Evolutionary conservation across 2,113 vertebrate species (phyloP).

Genomic region (Xenus cinereus): DNA sequence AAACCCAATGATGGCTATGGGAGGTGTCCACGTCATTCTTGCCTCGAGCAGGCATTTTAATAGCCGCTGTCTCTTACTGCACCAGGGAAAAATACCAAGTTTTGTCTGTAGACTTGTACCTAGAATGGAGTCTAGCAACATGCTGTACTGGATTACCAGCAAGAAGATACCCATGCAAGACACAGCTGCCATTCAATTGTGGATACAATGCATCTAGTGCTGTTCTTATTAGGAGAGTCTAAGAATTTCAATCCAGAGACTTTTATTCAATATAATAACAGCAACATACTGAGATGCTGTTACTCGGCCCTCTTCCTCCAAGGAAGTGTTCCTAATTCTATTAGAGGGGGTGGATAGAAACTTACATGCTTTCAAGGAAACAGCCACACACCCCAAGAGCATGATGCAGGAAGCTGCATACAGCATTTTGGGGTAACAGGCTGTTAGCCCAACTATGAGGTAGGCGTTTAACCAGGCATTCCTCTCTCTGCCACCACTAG

Average conservation of each 20-base stretch:
- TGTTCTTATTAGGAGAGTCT: background rate
- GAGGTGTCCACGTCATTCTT: background rate
- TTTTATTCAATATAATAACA: background rate
- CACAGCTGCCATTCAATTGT: background rate
- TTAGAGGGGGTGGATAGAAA: rapidly evolving
- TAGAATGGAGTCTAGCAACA: background rate
- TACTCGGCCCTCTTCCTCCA: background rate
- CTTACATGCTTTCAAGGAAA: background rate
- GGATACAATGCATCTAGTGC: background rate
- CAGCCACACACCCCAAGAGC: background rate
- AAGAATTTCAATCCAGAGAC: background rate
- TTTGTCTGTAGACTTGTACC: background rate
- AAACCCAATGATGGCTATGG: background rate
- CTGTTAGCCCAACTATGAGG: background rate
- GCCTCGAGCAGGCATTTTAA: background rate
- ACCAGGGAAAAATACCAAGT: background rate
- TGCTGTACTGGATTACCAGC: background rate
- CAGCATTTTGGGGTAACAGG: background rate
- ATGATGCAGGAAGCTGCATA: background rate
- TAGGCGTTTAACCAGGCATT: background rate
- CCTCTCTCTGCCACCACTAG: background rate
- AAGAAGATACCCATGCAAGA: background rate
- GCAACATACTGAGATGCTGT: background rate
- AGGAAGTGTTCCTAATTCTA: background rate
- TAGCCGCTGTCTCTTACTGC: background rate